Evolutionary conservation across 2,888 invertebrate genomes (phyloP).

Genomic region (Iselma pallidipennis): DNA sequence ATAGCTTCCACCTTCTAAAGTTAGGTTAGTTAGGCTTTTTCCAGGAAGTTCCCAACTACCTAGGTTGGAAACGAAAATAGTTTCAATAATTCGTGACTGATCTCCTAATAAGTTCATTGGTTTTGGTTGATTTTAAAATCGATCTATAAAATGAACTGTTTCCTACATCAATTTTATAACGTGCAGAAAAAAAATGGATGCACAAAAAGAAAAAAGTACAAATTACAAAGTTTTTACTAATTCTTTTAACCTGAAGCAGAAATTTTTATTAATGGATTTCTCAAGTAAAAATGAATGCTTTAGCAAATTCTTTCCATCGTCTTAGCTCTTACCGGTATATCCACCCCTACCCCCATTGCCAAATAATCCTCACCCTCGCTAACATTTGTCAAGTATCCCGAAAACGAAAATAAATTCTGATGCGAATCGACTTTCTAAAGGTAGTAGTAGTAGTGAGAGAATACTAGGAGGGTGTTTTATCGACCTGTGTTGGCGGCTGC

Average conservation of each 20-base stretch:
- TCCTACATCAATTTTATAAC: no score
- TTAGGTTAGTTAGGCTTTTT: slow-evolving; percentile 1
- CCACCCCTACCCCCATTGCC: slow-evolving; percentile 26
- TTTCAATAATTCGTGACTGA: not conserved
- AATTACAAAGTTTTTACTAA: slow-evolving; percentile 43
- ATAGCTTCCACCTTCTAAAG: slow-evolving; percentile 5
- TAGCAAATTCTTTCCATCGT: slow-evolving; percentile 36
- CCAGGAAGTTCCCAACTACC: not conserved
- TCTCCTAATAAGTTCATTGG: not conserved
- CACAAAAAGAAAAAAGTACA: slow-evolving; percentile 8
- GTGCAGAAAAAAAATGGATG: not conserved
- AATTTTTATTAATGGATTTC: slow-evolving; percentile 49
- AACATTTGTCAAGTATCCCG: slow-evolving; percentile 37
- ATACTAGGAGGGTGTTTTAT: slow-evolving; percentile 37
- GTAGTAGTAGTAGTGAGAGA: slow-evolving; percentile 13
- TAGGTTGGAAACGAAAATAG: not conserved
- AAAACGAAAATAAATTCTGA: slow-evolving; percentile 37
- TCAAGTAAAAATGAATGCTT: slow-evolving; percentile 43
- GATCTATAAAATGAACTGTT: no score
- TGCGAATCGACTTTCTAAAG: slow-evolving; percentile 30
- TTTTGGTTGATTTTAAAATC: not conserved
- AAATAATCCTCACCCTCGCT: slow-evolving; percentile 33
- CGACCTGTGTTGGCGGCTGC: slow-evolving; percentile 39
- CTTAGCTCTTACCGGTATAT: slow-evolving; percentile 31
- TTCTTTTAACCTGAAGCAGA: slow-evolving; percentile 46